Base-by-base conservation (phyloP, 92 coral and sea anemone species). In the Siderastrea siderea region DNA sequence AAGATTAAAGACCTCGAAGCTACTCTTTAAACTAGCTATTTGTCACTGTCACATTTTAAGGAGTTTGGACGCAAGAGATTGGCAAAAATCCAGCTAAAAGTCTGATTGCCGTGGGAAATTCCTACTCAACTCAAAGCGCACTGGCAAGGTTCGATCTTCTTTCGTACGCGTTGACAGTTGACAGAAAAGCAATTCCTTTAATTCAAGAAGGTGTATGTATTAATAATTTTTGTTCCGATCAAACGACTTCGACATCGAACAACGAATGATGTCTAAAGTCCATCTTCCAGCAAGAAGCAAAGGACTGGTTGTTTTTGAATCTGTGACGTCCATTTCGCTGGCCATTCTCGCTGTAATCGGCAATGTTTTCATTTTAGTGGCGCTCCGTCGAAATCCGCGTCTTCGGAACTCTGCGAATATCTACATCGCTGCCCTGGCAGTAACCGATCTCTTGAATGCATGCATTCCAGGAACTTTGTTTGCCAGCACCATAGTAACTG, bases 341-440 rank as follows among this genome's bases (percentile, higher is more conserved):
- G 63, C 74, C 10, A 13, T 50, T 10, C 52, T 84, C 15, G 53
- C 87, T 43, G 38, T 84, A 64, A 26, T 74, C 9, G 87, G 87
- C 43, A 84, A 84, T 52, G 45, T 84, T 62, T 62, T 84, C 6
- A 84, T 84, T 73, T 66, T 84, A 12, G 68, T 46, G 3, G 87
- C 87, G 1, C 64, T 84, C n/a, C 74, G 19, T 49, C 87, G 87
- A 11, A 84, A 74, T 15, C 87, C 81, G 6, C 87, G 80, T 26
- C 80, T 84, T 51, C 71, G 87, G 5, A 84, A 73, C 80, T 71
- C 87, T 6, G 61, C 80, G 11, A 84, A 84, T 26, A 62, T 61
- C 19, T 84, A 84, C 63, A 84, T 84, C 73, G 87, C 87, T 4
- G 87, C 87, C 4, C 68, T 84, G 13, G 87, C 87, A 4, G 60